Percentiles rank a stretch among this genome's conserved stretches.
These are phyloP conservation scores for Macrophya annulata DNA, from an alignment of 2,888 invertebrate species.

Conservation along the genomic window DNA sequence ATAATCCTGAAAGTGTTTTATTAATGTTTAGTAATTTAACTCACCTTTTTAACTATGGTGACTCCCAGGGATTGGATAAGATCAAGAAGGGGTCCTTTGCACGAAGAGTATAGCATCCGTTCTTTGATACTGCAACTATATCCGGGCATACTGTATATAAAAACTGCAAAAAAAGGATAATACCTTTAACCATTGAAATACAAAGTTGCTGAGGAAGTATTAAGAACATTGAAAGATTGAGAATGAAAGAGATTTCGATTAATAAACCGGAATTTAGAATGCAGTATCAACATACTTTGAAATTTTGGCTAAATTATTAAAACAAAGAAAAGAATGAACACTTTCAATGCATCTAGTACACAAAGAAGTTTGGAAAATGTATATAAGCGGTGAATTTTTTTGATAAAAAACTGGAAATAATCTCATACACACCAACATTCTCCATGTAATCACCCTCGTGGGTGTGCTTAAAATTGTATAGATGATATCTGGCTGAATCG, in stretches of 20 bases:
- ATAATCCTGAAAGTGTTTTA: constrained; percentile 27
- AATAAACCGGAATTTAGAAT: background rate
- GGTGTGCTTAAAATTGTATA: constrained; percentile 94
- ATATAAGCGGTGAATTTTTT: background rate
- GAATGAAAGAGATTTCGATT: background rate
- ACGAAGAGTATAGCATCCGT: constrained; percentile 99
- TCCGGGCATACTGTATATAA: constrained; percentile 99
- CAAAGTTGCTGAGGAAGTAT: background rate
- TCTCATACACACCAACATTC: constrained; percentile 85
- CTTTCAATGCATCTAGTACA: background rate
- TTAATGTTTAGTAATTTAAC: constrained; percentile 65
- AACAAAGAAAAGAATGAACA: too few relatives aligned
- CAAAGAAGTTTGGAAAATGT: constrained; percentile 22
- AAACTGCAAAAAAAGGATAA: constrained; percentile 84
- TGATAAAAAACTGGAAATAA: constrained; percentile 42
- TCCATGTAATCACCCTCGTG: constrained; percentile 96
- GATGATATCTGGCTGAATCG: constrained; percentile 94
- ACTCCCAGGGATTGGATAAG: constrained; percentile 90
- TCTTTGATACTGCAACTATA: constrained; percentile 98
- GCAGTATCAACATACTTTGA: background rate
- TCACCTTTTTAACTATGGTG: constrained; percentile 93
- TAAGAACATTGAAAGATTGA: background rate
- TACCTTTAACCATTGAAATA: background rate
- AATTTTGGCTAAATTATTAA: background rate
- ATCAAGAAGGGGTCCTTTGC: constrained; percentile 95